phyloP scores from a whole-genome alignment of 2,888 invertebrate species.

The Drosophila demipolita region DNA sequence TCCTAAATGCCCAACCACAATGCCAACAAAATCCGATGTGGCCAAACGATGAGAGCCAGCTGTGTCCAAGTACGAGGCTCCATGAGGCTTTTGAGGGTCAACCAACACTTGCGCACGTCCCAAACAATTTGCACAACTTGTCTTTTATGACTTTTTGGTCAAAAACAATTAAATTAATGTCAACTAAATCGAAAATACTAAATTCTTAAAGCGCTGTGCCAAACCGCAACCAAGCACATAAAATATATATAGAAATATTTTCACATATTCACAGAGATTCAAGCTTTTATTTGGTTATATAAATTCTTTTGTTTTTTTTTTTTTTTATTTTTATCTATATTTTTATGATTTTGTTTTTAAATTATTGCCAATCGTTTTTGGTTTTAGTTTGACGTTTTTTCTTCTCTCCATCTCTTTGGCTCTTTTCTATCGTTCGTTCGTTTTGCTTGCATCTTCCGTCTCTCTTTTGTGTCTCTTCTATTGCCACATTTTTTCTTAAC shows the following conservation, averaged over 20 bases:
- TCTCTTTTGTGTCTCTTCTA: constrained; percentile 85
- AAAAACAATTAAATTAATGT: constrained; percentile 69
- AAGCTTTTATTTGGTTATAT: constrained; percentile 5
- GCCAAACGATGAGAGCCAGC: constrained; percentile 18
- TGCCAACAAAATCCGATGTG: constrained; percentile 34
- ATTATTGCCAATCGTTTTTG: constrained; percentile 29
- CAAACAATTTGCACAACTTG: constrained; percentile 33
- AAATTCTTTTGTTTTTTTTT: background rate
- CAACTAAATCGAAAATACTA: constrained; percentile 26
- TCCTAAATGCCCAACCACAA: constrained; percentile 35
- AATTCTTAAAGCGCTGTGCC: constrained; percentile 3
- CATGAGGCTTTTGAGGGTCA: constrained; percentile 2
- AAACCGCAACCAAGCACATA: constrained; percentile 41
- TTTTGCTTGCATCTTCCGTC: constrained; percentile 80
- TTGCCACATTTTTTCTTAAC: constrained; percentile 86
- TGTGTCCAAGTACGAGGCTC: constrained; percentile 5
- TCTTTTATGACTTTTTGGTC: constrained; percentile 49
- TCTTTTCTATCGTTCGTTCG: constrained; percentile 64
- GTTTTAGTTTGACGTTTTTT: constrained; percentile 32
- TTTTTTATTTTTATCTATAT: no score
- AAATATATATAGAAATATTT: background rate
- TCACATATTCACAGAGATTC: background rate
- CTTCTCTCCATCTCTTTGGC: constrained; percentile 43
- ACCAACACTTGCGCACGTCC: constrained; percentile 30
- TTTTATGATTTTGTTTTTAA: background rate